Conservation (phyloP, 2,113 vertebrate genomes). For the Ammodramus savannarum region DNA sequence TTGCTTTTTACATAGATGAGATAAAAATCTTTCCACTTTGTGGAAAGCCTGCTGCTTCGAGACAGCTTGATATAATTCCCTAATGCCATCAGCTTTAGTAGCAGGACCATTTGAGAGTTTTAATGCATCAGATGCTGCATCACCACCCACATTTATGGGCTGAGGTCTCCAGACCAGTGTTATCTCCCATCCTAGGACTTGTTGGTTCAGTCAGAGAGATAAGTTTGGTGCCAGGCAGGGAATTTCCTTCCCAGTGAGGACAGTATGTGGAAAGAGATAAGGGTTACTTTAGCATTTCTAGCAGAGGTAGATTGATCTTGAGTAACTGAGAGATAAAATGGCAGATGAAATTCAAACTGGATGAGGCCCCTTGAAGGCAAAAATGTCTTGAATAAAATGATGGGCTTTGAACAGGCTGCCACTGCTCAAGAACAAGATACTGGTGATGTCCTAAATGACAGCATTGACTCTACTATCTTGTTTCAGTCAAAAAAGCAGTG, state of each 20-base stretch:
- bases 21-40: background rate
- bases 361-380: background rate
- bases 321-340: background rate
- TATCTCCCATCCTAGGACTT: background rate
- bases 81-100: background rate
- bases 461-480: background rate
- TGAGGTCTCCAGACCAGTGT: background rate
- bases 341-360: background rate
- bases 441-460: background rate
- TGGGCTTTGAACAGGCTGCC: background rate
- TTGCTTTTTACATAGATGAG: background rate
- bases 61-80: background rate
- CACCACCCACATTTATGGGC: background rate
- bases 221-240: background rate
- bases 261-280: background rate
- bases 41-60: background rate
- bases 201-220: background rate
- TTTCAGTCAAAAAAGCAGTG: background rate
- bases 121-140: background rate
- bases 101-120: background rate
- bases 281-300: background rate
- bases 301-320: background rate
- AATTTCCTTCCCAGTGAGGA: background rate
- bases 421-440: background rate
- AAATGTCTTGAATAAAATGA: background rate